phyloP scores from a whole-genome alignment of 2,888 invertebrate species.

The Electrophaes corylata region DNA sequence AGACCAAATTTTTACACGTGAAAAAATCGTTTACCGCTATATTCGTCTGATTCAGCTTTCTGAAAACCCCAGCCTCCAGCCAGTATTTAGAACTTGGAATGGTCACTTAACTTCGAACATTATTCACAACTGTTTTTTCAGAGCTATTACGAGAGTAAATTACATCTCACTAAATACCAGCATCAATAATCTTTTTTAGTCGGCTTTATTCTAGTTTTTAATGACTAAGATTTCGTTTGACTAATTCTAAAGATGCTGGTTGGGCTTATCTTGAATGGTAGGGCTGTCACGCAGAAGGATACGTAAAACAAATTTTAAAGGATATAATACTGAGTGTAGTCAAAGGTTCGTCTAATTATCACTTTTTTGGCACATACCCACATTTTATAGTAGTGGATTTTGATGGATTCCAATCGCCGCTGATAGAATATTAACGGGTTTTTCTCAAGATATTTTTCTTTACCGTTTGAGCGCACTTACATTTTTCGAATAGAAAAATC shows the following conservation, averaged over 20 bases:
- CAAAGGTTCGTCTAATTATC: too few species aligned
- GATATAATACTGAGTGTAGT: too few species aligned
- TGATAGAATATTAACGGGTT: too few species aligned
- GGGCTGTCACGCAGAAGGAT: not conserved
- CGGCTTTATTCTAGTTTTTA: not conserved
- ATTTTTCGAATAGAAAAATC: too few species aligned
- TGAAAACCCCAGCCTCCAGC: not conserved
- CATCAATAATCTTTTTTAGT: not conserved
- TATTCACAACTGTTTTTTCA: slow-evolving; percentile 5
- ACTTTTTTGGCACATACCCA: too few species aligned
- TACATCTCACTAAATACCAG: not conserved
- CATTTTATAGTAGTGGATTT: too few species aligned
- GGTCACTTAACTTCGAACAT: slow-evolving; percentile 4
- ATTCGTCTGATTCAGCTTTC: not conserved
- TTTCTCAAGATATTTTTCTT: too few species aligned
- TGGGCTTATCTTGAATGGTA: not conserved
- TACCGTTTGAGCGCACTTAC: too few species aligned
- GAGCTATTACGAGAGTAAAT: not conserved
- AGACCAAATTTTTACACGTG: too few species aligned
- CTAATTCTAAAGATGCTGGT: not conserved
- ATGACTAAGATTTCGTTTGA: not conserved
- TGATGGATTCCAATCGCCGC: too few species aligned
- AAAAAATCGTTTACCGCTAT: not conserved
- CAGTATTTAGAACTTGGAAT: slow-evolving; percentile 1
- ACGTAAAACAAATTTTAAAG: not conserved